Evolutionary conservation across 2,797 vertebrate genomes (phyloP).

Genomic region (Microhierax caerulescens): DNA sequence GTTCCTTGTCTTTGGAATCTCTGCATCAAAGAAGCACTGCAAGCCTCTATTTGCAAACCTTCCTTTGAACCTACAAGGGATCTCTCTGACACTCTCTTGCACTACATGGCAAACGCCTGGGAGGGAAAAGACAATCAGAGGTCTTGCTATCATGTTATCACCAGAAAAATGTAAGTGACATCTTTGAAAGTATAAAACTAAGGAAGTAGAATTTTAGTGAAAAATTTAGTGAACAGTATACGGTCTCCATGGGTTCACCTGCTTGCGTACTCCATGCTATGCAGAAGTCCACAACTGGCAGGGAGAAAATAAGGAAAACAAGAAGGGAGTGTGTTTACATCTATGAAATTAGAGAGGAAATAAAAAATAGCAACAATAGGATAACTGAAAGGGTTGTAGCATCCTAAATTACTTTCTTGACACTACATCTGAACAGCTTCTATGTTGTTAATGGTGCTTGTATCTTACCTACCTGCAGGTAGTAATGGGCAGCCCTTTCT

Average conservation of each 20-base stretch:
- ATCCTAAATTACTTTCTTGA: not conserved
- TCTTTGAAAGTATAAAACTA: not conserved
- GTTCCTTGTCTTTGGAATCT: not conserved
- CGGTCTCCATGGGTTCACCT: not conserved
- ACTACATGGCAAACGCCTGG: not conserved
- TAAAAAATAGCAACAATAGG: not conserved
- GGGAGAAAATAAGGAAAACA: not conserved
- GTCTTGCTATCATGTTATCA: fast-evolving
- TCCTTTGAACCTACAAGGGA: not conserved
- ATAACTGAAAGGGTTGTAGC: not conserved
- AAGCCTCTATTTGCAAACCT: not conserved
- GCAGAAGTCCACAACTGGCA: fast-evolving
- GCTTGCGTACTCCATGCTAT: fast-evolving
- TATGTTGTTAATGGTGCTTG: not conserved
- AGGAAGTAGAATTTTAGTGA: not conserved
- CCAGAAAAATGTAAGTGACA: not conserved
- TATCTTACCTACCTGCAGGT: not conserved
- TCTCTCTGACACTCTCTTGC: not conserved
- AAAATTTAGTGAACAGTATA: not conserved
- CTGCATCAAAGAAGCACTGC: not conserved
- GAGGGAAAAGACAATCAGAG: not conserved
- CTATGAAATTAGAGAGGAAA: not conserved
- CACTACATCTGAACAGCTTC: not conserved
- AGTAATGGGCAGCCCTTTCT: not conserved
- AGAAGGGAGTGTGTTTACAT: not conserved